A percentile compares a stretch with the other conserved stretches of the same genome.
phyloP scores from a whole-genome alignment of 2,113 vertebrate species.

The Larimichthys crocea region DNA sequence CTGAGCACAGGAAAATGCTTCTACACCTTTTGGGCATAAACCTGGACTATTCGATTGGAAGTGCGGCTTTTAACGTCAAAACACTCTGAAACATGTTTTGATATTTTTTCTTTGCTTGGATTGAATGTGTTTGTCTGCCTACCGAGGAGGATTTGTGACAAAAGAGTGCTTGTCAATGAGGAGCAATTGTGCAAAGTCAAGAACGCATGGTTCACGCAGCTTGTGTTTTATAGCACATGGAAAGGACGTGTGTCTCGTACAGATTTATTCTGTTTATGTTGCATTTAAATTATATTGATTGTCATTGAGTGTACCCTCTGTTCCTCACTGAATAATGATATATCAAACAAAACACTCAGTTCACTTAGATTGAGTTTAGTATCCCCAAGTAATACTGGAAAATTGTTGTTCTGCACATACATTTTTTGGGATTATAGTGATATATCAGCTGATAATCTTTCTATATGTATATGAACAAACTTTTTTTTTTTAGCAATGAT shows the following conservation, averaged over 20 bases:
- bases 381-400: not conserved
- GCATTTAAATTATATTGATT: not conserved
- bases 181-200: not conserved
- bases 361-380: not conserved
- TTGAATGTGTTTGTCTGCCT: not conserved
- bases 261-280: not conserved
- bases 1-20: slow-evolving; percentile 3
- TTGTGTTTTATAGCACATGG: not conserved
- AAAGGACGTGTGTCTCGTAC: not conserved
- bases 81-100: not conserved
- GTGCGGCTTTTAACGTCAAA: slow-evolving; percentile 11
- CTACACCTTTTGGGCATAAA: not conserved
- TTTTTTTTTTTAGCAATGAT: too few species aligned
- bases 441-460: too few species aligned
- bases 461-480: too few species aligned
- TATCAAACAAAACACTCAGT: not conserved
- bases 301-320: not conserved
- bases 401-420: not conserved
- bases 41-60: not conserved
- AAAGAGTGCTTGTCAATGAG: not conserved
- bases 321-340: not conserved
- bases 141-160: slow-evolving; percentile 9
- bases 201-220: not conserved
- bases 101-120: slow-evolving; percentile 1
- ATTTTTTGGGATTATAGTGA: not conserved